These are phyloP conservation scores for Hydrotaea diabolus DNA, from an alignment of 2,888 invertebrate species.

Conservation along the genomic window DNA sequence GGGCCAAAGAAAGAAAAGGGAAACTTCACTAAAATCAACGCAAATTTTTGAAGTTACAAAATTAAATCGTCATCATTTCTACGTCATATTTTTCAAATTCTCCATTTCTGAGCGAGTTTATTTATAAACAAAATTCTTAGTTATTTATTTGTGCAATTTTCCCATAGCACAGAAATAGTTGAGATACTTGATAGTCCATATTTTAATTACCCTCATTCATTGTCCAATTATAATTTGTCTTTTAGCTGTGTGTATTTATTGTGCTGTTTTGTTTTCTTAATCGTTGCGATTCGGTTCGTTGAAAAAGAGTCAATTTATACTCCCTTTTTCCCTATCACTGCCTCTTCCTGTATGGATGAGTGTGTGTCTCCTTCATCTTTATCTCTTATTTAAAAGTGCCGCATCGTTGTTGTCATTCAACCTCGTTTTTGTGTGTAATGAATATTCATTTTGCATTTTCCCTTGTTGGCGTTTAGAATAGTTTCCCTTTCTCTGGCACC, in stretches of 20 bases:
- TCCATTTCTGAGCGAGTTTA: no score
- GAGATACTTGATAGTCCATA: not conserved
- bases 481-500: constrained; percentile 1
- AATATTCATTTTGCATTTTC: constrained; percentile 9
- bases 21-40: no score
- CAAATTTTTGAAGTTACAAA: no score
- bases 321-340: not conserved
- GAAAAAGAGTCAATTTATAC: not conserved
- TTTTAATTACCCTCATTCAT: constrained; percentile 16
- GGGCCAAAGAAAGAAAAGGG: no score
- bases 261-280: not conserved
- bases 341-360: not conserved
- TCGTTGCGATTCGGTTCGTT: not conserved
- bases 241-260: not conserved
- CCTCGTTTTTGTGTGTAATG: not conserved
- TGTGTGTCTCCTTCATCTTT: not conserved
- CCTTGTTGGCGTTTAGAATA: not conserved
- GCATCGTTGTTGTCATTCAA: constrained; percentile 10
- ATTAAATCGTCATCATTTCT: no score
- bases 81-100: no score
- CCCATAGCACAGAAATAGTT: not conserved
- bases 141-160: no score
- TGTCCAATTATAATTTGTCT: constrained; percentile 25
- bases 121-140: no score
- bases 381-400: not conserved